Percentiles rank a stretch among this genome's conserved stretches.
phyloP scores from a whole-genome alignment of 2,113 vertebrate genomes.

The Scatophagus argus region DNA sequence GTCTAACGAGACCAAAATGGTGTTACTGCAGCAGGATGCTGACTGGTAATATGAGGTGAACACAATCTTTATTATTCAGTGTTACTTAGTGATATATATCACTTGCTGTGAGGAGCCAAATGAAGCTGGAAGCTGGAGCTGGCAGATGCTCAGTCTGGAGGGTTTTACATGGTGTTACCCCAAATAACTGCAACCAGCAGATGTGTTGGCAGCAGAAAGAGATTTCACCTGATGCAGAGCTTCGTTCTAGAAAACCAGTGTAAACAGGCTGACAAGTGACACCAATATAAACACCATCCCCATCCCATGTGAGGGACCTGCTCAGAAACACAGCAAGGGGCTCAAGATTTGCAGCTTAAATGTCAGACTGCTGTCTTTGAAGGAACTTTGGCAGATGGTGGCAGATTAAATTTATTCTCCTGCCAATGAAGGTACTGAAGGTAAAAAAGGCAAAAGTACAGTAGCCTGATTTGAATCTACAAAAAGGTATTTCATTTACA shows the following conservation, averaged over 20 bases:
- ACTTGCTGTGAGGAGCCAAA: slow-evolving; percentile 48
- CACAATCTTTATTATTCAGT: slow-evolving; percentile 58
- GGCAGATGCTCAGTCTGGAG: slow-evolving; percentile 58
- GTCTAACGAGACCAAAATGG: slow-evolving; percentile 47
- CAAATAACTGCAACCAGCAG: slow-evolving; percentile 58
- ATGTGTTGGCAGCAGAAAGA: slow-evolving; percentile 47
- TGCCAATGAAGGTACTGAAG: background rate
- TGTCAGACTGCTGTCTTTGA: slow-evolving; percentile 3
- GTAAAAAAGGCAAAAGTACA: background rate
- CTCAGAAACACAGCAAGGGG: background rate
- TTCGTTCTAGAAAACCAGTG: slow-evolving; percentile 17
- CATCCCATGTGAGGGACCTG: background rate
- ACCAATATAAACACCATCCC: background rate
- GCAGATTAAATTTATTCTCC: too few relatives aligned
- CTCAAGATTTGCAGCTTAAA: background rate
- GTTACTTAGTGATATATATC: slow-evolving; percentile 64
- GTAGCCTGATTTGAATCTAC: background rate
- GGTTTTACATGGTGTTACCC: slow-evolving; percentile 57
- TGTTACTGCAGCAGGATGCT: slow-evolving; percentile 49
- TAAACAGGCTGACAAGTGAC: slow-evolving; percentile 39
- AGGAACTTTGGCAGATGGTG: background rate
- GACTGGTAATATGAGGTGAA: slow-evolving; percentile 48
- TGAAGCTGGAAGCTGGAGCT: slow-evolving; percentile 39
- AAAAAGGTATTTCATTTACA: background rate
- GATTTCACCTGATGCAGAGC: slow-evolving; percentile 39